Evolutionary conservation across 2,888 invertebrate genomes (phyloP).

Genomic region (Scaptomyza polygonia): DNA sequence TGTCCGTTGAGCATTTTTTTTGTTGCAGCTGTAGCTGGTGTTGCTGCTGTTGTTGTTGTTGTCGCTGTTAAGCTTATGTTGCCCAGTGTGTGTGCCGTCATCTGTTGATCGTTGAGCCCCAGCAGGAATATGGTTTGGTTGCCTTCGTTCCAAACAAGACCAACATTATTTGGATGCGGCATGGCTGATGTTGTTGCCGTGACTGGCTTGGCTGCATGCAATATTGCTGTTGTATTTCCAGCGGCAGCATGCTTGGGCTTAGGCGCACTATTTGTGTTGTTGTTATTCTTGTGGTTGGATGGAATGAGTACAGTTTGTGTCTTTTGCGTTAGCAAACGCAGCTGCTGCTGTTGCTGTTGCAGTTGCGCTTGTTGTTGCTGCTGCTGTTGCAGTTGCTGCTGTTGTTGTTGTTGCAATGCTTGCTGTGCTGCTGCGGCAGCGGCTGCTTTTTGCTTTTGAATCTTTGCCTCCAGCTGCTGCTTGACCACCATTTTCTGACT

Average conservation of each 20-base stretch:
- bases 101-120: conserved; percentile 85
- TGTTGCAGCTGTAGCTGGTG: conserved; percentile 52
- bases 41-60: conserved; percentile 50
- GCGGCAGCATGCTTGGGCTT: conserved; percentile 53
- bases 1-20: conserved; percentile 85
- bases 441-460: conserved; percentile 85
- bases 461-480: conserved; percentile 89
- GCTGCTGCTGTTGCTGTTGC: conserved; percentile 70
- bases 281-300: conserved; percentile 72
- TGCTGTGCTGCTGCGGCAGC: conserved; percentile 83
- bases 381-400: conserved; percentile 54
- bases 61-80: conserved; percentile 79
- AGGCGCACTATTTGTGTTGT: conserved; percentile 38
- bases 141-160: conserved; percentile 88
- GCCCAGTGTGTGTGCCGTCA: conserved; percentile 81
- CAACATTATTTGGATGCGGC: conserved; percentile 85
- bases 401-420: conserved; percentile 76
- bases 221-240: conserved; percentile 47
- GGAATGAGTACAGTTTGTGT: conserved; percentile 86
- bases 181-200: conserved; percentile 33
- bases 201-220: conserved; percentile 59
- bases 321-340: conserved; percentile 82
- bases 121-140: conserved; percentile 86
- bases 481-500: conserved; percentile 86
- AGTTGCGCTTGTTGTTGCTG: conserved; percentile 70